phyloP scores from a whole-genome alignment of 2,888 invertebrate species.

The Sminthurides aquaticus region DNA sequence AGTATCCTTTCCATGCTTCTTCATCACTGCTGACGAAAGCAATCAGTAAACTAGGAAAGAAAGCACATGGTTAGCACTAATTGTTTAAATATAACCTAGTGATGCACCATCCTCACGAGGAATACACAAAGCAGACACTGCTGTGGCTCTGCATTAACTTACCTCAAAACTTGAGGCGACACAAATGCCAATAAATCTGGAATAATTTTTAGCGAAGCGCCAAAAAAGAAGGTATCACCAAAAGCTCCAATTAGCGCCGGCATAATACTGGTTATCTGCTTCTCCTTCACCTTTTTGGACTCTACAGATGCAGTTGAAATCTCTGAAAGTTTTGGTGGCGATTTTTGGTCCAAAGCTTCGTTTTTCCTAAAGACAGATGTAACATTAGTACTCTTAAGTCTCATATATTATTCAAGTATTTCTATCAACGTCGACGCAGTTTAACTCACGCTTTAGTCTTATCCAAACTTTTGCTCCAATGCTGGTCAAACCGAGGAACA shows the following conservation, averaged over 20 bases:
- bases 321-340: background rate
- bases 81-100: background rate
- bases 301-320: background rate
- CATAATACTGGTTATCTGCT: conserved; percentile 72
- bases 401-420: too few relatives aligned
- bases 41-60: conserved; percentile 52
- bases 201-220: conserved; percentile 69
- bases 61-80: background rate
- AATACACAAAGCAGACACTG: background rate
- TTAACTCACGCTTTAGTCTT: conserved; percentile 60
- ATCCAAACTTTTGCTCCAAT: conserved; percentile 66
- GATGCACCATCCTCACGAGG: too few relatives aligned
- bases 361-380: background rate
- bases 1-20: conserved; percentile 76
- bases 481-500: conserved; percentile 72
- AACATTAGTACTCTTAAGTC: too few relatives aligned
- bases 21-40: conserved; percentile 57
- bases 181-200: conserved; percentile 80
- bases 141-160: conserved; percentile 46
- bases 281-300: conserved; percentile 42
- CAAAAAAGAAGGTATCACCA: conserved; percentile 76
- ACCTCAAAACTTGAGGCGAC: conserved; percentile 82
- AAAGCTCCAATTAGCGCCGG: conserved; percentile 78
- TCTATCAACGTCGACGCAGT: too few relatives aligned
- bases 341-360: background rate